These are phyloP conservation scores for Cyprinodon diabolis DNA, from an alignment of 2,797 vertebrate species.

Conservation along the genomic window DNA sequence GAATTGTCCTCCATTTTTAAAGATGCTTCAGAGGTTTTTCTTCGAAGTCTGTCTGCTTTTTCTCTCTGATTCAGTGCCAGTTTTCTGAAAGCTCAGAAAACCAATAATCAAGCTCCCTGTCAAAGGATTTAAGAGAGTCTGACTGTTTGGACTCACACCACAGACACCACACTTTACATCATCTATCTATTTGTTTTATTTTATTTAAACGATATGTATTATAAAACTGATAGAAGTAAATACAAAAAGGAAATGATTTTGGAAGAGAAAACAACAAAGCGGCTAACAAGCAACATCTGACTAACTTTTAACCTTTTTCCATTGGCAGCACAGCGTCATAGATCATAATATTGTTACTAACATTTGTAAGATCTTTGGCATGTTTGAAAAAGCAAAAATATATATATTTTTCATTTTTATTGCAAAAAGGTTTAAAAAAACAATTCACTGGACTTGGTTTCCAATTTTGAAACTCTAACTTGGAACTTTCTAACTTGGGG, in stretches of 20 bases:
- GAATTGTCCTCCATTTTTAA: neutral
- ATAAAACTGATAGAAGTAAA: neutral
- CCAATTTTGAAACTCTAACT: rapidly evolving
- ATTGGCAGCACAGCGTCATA: too few relatives aligned
- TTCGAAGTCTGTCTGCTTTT: neutral
- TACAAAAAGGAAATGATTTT: constrained; percentile 1
- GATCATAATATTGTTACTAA: neutral
- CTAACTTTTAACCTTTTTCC: too few relatives aligned
- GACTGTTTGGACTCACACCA: neutral
- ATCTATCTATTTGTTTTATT: neutral
- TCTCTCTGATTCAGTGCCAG: neutral
- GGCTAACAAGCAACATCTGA: too few relatives aligned
- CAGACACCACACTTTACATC: neutral
- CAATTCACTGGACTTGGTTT: too few relatives aligned
- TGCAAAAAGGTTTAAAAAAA: too few relatives aligned
- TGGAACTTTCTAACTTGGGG: too few relatives aligned
- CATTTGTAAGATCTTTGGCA: neutral
- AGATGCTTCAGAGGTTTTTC: neutral
- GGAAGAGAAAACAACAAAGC: neutral
- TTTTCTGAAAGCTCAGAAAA: neutral
- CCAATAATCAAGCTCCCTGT: neutral
- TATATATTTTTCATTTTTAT: too few relatives aligned
- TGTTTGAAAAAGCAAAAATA: too few relatives aligned
- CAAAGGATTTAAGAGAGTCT: neutral
- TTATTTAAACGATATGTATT: neutral